phyloP scores from a whole-genome alignment of 2,113 vertebrate species.

The Athene noctua region DNA sequence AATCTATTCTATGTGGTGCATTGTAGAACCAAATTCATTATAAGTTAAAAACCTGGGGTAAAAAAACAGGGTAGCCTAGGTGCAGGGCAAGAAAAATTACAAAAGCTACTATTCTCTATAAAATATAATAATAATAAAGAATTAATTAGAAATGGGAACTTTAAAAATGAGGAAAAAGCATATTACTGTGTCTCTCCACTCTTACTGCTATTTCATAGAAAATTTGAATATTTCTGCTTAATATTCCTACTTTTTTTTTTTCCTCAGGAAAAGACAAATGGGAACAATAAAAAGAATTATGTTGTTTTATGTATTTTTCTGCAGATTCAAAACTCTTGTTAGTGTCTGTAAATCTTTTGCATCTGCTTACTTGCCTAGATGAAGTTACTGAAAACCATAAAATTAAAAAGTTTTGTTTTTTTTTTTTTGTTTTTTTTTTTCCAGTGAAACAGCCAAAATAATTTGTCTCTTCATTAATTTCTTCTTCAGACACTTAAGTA shows the following conservation, averaged over 20 bases:
- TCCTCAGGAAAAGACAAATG: not conserved
- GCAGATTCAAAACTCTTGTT: not conserved
- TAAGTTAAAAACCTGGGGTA: not conserved
- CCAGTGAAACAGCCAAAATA: not conserved
- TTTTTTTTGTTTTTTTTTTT: too few species aligned
- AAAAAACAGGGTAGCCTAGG: accelerated
- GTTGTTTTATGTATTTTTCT: not conserved
- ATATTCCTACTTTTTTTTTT: not conserved
- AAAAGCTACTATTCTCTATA: not conserved
- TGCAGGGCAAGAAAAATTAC: not conserved
- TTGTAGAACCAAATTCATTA: not conserved
- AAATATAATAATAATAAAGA: too few species aligned
- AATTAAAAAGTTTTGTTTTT: too few species aligned
- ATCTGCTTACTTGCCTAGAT: not conserved
- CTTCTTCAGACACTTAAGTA: not conserved
- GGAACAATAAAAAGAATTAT: not conserved
- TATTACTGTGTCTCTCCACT: not conserved
- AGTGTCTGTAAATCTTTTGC: not conserved
- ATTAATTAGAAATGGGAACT: too few species aligned
- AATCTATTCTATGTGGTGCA: not conserved
- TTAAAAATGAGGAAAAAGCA: not conserved
- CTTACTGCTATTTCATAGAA: not conserved
- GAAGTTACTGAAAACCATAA: not conserved
- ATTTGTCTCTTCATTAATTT: not conserved
- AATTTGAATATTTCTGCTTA: not conserved